Base-by-base conservation (phyloP, 2,888 invertebrate genomes). In the Gerris lacustris region DNA sequence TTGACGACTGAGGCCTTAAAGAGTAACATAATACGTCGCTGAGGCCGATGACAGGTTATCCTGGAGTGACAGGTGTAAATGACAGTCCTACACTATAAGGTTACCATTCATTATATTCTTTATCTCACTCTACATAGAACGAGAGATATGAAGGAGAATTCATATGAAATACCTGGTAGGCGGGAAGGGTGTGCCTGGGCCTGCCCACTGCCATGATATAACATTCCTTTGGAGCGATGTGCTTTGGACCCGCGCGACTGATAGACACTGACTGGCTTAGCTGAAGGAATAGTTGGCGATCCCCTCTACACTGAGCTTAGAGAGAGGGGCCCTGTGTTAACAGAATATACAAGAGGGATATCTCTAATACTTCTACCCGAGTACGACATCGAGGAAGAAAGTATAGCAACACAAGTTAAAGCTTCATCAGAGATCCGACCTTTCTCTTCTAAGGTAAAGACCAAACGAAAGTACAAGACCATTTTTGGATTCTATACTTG, bases 111-210 rank as follows among this genome's bases (percentile, higher is more conserved):
- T 31, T 31, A 31, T 31, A 31, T 31, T 31, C 31, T 31, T 31
- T 31, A 31, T 31, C 31, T 31, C 31, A 31, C 31, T 55, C 55
- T 55, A 11, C 55, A 55, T 11, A 55, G 55, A 55, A 55, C 31
- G 31, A 31, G 15, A 55, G 9, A 55, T 55, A 55, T 55, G 15
- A 55, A 55, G 15, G 55, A 55, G 15, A 55, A 55, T 55, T 55
- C 9, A 55, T 11, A 55, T 55, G 11, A 55, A 55, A 55, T 55
- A 55, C 55, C 55, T 55, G 55, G 55, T 55, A 55, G 55, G 55
- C 55, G 55, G 55, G 55, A 55, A 55, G 55, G 55, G 55, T 55
- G 55, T 55, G 55, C 55, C 55, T 55, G 15, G 55, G 55, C 15
- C 55, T 55, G 9, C 55, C 55, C 55, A 55, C 55, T 55, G 55